Evolutionary conservation across 2,888 invertebrate species (phyloP), one percentile per base, ranked within the genome.

Genomic region (Gryllus longicercus): DNA sequence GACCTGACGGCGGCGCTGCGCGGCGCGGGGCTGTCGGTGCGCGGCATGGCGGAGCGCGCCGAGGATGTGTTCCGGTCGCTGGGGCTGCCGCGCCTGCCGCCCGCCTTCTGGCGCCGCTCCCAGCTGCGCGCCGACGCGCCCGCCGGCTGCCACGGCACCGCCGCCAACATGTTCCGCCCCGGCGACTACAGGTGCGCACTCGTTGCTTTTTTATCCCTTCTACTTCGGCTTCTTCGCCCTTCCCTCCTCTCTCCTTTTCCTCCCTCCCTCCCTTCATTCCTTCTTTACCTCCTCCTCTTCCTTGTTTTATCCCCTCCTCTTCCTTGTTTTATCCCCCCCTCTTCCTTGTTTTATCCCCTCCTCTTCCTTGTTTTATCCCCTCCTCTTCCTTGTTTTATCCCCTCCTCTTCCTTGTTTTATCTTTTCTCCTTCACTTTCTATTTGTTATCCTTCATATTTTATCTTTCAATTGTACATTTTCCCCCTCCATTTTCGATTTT

Each of bases 41-140:
- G 85, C 11, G 89, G 91, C 80, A 92, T 94, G 91, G 91, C 89
- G 1, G 88, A 87, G 84, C 87, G 89, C 83, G 91, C 92, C 0
- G 93, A 93, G 86, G 92, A 93, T 84, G 92, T 92, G 84, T 93
- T 92, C 85, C 88, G 88, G 3, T 93, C 93, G 0, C 86, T 93
- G 77, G 92, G 92, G 3, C 85, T 92, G 78, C 91, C 90, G 0
- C 86, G 88, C 21, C 91, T 93, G 90, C 89, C 92, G 0, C 84
- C 88, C 0, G 86, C 86, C 18, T 93, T 93, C 87, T 93, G 93
- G 93, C 86, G 87, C 78, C 86, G 90, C 82, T 93, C 86, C 0
- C 84, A 84, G 51, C 83, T 85, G 63, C 80, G 79, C 16, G 63
- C 74, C 18, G 77, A 79, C 16, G 75, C 23, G 3, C 74, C 78